Evolutionary conservation across 2,797 vertebrate genomes (phyloP), one percentile per base, ranked within the genome.

Genomic region (Ceryle rudis): DNA sequence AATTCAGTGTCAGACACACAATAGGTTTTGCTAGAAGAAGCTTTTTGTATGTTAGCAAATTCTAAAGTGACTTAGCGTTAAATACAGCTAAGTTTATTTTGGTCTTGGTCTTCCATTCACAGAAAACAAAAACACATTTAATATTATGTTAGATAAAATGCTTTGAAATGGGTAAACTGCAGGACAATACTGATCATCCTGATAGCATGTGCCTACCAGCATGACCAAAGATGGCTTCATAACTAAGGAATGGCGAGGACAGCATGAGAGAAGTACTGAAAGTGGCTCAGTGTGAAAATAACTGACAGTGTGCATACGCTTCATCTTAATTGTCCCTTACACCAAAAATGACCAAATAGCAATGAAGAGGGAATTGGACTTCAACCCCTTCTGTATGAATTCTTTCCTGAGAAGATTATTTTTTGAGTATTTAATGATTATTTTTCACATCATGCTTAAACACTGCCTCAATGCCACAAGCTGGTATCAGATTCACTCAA

Each of bases 61-160:
- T 86, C 78, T 75, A 62, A 19, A 16, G 10, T 82, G 17, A 54
- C 65, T 13, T 62, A 65, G 5, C 13, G 11, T 65, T 31, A 81
- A 42, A 18, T 51, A 57, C 5, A 73, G 9, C 1, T 9, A 46
- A 42, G n/a, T 77, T 66, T 49, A 37, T 39, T 79, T 86, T 82
- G 16, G 35, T 20, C 11, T 84, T 66, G 28, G 5, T 35, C 17
- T 89, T 89, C 31, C 20, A 47, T 10, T 47, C 31, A 17, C 3
- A 10, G 39, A 65, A 71, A 55, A 1, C 3, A 49, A 60, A 61
- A 3, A 9, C 19, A 49, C 1, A 4, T 51, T 66, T 54, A 60
- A 10, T 0, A 0, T 47, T 80, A 9, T 0, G 0, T 60, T 55
- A 47, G 10, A 6, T 7, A 85, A 82, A 84, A 57, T 21, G 3